Conservation (phyloP, 2,888 invertebrate genomes). For the Volucella inanis region DNA sequence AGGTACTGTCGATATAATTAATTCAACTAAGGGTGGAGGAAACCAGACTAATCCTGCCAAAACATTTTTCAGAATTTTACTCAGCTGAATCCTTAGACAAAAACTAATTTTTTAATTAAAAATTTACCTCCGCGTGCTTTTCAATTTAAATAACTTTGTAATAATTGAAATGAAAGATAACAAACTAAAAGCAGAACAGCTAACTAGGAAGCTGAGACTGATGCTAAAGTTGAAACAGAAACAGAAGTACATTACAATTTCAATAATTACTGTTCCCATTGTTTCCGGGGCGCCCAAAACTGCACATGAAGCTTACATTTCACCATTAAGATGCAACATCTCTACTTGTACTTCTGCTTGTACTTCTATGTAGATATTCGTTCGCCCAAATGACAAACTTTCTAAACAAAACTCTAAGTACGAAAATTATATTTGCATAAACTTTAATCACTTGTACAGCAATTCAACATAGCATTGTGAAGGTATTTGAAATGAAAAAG, state of each 20-base stretch:
- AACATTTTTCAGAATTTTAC: too few relatives aligned
- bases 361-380: constrained; percentile 8
- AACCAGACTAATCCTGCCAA: too few relatives aligned
- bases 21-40: too few relatives aligned
- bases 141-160: constrained; percentile 15
- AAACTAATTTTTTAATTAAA: constrained; percentile 58
- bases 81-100: too few relatives aligned
- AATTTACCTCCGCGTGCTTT: constrained; percentile 37
- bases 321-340: constrained; percentile 42
- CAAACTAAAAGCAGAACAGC: constrained; percentile 31
- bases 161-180: constrained; percentile 38
- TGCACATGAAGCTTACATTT: constrained; percentile 32
- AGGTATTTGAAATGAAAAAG: constrained; percentile 7
- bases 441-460: constrained; percentile 70
- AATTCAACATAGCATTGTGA: constrained; percentile 47
- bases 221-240: too few relatives aligned
- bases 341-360: not conserved
- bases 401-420: constrained; percentile 65
- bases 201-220: too few relatives aligned
- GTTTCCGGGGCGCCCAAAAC: constrained; percentile 34
- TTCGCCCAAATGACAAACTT: constrained; percentile 64
- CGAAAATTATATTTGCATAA: constrained; percentile 74
- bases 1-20: too few relatives aligned
- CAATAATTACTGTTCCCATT: constrained; percentile 49
- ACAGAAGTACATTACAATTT: constrained; percentile 36